Conservation (phyloP, 1,140 invertebrate genomes). For the Pseudomyrmex pallidus region DNA sequence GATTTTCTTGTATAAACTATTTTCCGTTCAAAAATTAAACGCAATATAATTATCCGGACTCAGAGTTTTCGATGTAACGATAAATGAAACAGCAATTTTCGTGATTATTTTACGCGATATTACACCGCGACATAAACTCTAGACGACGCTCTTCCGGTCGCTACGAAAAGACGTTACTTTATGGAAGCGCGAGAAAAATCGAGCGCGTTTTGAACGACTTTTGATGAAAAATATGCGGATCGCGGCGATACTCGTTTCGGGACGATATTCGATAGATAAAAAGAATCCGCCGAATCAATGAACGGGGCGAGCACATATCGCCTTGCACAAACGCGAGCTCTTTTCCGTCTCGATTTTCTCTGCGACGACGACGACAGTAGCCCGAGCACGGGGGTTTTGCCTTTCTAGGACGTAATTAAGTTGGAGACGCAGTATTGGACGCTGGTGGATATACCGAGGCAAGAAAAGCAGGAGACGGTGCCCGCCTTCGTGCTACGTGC, state of each 20-base stretch:
- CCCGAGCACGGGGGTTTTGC: constrained; percentile 9
- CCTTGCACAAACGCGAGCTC: constrained; percentile 5
- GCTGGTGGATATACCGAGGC: constrained; percentile 94
- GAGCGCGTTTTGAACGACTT: constrained; percentile 1
- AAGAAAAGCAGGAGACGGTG: constrained; percentile 95
- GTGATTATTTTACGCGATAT: no score
- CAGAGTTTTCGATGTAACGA: neutral
- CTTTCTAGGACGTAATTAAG: constrained; percentile 93
- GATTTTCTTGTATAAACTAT: no score
- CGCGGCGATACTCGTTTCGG: neutral
- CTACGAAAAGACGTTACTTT: neutral
- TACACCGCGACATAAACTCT: no score
- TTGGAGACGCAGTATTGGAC: constrained; percentile 97
- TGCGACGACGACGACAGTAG: neutral
- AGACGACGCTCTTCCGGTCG: no score
- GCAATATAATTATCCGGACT: no score
- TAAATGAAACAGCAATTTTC: no score
- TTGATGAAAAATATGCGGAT: neutral
- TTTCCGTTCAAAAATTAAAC: no score
- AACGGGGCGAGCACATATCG: neutral
- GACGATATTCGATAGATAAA: constrained; percentile 23
- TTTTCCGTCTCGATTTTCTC: neutral
- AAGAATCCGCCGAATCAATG: constrained; percentile 5
- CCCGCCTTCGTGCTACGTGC: constrained; percentile 95
- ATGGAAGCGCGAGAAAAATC: neutral